Evolutionary conservation across 2,888 invertebrate genomes (phyloP).

Genomic region (Leucophora obtusa): DNA sequence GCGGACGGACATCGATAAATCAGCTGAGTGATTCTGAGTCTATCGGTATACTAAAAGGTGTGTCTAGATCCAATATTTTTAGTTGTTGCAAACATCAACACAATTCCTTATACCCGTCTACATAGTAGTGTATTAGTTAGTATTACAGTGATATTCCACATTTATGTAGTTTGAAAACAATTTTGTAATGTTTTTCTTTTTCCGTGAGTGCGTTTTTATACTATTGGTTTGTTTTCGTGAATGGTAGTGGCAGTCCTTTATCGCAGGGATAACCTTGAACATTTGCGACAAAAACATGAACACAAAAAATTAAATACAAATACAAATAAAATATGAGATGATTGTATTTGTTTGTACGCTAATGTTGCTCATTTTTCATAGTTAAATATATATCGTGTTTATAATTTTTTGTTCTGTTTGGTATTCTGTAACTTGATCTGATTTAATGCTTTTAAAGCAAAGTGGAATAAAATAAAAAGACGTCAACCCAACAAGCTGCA

Average conservation of each 20-base stretch:
- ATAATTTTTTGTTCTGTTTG: background rate
- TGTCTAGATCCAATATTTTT: no score
- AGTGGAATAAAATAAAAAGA: background rate
- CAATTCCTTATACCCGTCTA: no score
- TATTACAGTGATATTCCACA: no score
- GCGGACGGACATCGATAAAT: no score
- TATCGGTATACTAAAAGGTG: no score
- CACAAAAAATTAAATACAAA: background rate
- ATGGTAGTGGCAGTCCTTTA: constrained; percentile 1
- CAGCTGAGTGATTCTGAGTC: no score
- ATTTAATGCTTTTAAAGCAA: constrained; percentile 35
- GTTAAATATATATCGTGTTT: background rate
- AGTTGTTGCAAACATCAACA: no score
- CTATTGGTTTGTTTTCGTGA: background rate
- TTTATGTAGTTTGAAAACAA: no score
- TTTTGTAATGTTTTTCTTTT: no score
- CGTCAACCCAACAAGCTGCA: background rate
- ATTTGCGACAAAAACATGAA: constrained; percentile 29
- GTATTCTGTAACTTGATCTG: constrained; percentile 19
- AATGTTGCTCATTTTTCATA: constrained; percentile 15
- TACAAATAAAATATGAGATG: background rate
- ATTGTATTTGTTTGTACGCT: constrained; percentile 1
- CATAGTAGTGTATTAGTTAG: no score
- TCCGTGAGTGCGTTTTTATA: background rate
- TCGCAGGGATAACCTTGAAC: constrained; percentile 47